phyloP scores from a whole-genome alignment of 2,888 invertebrate genomes.

The Eristalis tenax region DNA sequence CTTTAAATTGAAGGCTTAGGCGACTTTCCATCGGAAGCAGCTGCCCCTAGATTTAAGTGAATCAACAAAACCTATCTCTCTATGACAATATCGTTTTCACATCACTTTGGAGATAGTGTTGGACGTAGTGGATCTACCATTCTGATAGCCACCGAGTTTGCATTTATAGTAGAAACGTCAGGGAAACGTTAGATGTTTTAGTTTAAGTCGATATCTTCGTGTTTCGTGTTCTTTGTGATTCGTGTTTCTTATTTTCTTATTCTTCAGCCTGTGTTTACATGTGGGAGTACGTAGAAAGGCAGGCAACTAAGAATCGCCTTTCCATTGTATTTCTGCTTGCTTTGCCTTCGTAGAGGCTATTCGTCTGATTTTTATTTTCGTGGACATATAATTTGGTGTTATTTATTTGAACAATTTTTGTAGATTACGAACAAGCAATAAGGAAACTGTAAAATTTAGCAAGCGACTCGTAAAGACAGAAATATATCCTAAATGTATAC shows the following conservation, averaged over 20 bases:
- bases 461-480: too few relatives aligned
- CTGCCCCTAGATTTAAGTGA: neutral
- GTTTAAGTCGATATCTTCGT: constrained; percentile 28
- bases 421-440: neutral
- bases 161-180: constrained; percentile 49
- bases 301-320: neutral
- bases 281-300: constrained; percentile 11
- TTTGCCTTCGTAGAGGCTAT: neutral
- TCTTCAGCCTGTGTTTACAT: neutral
- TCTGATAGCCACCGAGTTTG: constrained; percentile 24
- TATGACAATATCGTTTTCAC: constrained; percentile 59
- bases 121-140: neutral
- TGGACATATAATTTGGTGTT: neutral
- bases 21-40: neutral
- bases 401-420: constrained; percentile 4
- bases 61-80: neutral
- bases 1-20: constrained; percentile 83
- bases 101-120: neutral
- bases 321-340: constrained; percentile 42
- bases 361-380: too few relatives aligned
- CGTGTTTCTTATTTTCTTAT: constrained; percentile 16
- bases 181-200: constrained; percentile 49
- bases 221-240: constrained; percentile 21
- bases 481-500: too few relatives aligned
- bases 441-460: too few relatives aligned